These are phyloP conservation scores for Ochotona curzoniae DNA, from an alignment of 2,113 vertebrate species.

Conservation along the genomic window DNA sequence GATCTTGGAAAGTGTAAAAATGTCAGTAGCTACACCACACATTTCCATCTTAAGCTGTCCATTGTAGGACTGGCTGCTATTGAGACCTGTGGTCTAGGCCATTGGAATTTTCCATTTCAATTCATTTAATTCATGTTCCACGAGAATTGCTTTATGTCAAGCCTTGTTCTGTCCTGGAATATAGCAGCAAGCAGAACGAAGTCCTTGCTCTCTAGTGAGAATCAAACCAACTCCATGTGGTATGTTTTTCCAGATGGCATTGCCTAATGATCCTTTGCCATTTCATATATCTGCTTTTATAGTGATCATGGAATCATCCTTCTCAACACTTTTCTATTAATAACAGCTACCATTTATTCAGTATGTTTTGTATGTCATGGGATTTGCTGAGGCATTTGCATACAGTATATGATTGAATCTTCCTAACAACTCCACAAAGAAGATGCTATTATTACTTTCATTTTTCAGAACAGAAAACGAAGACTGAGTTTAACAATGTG, in stretches of 20 bases:
- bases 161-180: background rate
- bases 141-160: slow-evolving; percentile 1
- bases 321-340: background rate
- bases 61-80: slow-evolving; percentile 41
- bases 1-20: slow-evolving; percentile 5
- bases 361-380: background rate
- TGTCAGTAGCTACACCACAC: background rate
- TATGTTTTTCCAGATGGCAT: background rate
- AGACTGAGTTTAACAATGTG: slow-evolving; percentile 29
- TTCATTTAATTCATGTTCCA: slow-evolving; percentile 28
- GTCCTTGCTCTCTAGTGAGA: background rate
- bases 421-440: background rate
- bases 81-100: background rate
- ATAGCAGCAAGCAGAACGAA: slow-evolving; percentile 46
- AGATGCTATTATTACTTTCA: background rate
- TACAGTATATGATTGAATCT: slow-evolving; percentile 13
- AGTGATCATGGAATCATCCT: background rate
- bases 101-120: slow-evolving; percentile 10
- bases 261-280: slow-evolving; percentile 1
- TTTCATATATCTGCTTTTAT: slow-evolving; percentile 39
- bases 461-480: slow-evolving; percentile 36
- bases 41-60: slow-evolving; percentile 27
- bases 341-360: background rate
- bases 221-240: slow-evolving; percentile 18
- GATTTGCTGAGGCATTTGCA: background rate